phyloP scores from a whole-genome alignment of 92 coral and sea anemone genomes.

The Galaxea fascicularis region DNA sequence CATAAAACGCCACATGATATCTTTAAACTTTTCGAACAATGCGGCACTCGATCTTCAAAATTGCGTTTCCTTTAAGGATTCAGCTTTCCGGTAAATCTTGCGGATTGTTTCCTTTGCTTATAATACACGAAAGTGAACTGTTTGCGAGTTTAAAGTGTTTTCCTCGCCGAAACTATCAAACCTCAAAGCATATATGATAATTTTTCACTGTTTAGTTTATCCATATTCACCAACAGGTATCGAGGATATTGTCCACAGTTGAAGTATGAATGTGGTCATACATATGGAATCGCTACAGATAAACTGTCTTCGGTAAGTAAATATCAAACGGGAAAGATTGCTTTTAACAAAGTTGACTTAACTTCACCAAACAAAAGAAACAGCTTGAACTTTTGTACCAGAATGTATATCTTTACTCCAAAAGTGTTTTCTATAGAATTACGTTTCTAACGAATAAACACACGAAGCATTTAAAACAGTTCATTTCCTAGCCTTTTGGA shows the following conservation, averaged over 20 bases:
- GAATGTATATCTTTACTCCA: background rate
- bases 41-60: too few species aligned
- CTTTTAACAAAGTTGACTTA: background rate
- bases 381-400: background rate
- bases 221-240: conserved; percentile 65
- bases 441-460: background rate
- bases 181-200: background rate
- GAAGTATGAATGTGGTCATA: conserved; percentile 94
- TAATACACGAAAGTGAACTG: background rate
- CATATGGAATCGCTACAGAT: conserved; percentile 97
- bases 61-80: too few species aligned
- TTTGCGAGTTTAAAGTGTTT: background rate
- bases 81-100: too few species aligned
- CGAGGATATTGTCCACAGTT: conserved; percentile 96
- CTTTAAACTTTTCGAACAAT: too few species aligned
- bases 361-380: background rate
- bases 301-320: conserved; percentile 88
- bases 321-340: background rate
- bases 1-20: too few species aligned
- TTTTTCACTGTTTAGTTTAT: background rate
- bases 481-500: background rate
- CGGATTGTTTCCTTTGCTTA: too few species aligned
- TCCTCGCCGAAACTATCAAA: background rate
- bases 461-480: background rate
- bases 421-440: background rate